Evolutionary conservation across 2,888 invertebrate genomes (phyloP).

Genomic region (Euphydryas editha): DNA sequence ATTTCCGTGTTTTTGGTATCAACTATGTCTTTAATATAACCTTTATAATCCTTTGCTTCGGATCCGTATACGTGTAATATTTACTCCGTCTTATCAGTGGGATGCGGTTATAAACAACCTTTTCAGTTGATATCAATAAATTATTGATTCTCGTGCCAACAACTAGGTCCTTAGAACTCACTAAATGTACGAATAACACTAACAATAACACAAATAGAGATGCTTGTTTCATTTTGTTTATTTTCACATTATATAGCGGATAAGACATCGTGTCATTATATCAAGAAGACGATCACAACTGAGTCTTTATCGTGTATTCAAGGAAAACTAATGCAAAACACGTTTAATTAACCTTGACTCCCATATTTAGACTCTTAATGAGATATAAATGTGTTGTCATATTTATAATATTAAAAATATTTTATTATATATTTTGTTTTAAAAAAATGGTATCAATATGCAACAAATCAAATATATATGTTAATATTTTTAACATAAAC

Average conservation of each 20-base stretch:
- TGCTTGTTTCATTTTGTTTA: slow-evolving; percentile 60
- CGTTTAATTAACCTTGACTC: slow-evolving; percentile 58
- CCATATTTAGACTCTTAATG: slow-evolving; percentile 16
- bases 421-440: background rate
- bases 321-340: slow-evolving; percentile 57
- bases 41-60: slow-evolving; percentile 70
- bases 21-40: slow-evolving; percentile 45
- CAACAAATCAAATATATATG: no score
- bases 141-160: slow-evolving; percentile 68
- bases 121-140: slow-evolving; percentile 70
- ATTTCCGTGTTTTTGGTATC: no score
- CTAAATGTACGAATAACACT: slow-evolving; percentile 54
- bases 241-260: slow-evolving; percentile 47
- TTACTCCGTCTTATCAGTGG: slow-evolving; percentile 67
- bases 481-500: no score
- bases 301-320: slow-evolving; percentile 39
- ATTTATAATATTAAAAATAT: background rate
- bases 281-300: slow-evolving; percentile 33
- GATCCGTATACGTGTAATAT: slow-evolving; percentile 67
- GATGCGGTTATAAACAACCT: slow-evolving; percentile 58
- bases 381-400: background rate
- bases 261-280: slow-evolving; percentile 48
- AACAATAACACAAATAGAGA: slow-evolving; percentile 55
- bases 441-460: background rate
- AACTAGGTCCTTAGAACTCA: slow-evolving; percentile 66